A percentile compares a stretch with the other conserved stretches of the same genome.
Conservation (phyloP, 2,888 invertebrate species). For the Morinoia aosen region DNA sequence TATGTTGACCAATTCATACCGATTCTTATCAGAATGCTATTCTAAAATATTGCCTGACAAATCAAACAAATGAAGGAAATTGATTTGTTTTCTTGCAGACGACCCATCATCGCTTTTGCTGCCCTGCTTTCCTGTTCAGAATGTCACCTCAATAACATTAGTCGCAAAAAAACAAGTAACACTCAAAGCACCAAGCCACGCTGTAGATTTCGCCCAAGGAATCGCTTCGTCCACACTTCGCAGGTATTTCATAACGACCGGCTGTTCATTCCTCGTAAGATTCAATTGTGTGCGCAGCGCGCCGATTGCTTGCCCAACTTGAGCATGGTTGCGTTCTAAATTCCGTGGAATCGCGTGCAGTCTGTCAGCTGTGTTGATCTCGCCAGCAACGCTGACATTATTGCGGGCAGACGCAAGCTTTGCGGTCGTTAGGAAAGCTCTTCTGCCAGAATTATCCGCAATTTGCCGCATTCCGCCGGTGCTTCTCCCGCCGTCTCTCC, state of each 20-base stretch:
- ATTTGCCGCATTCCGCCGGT: slow-evolving; percentile 1
- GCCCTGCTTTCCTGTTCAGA: too few species aligned
- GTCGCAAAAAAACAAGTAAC: neutral
- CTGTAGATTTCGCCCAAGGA: neutral
- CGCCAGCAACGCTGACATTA: neutral
- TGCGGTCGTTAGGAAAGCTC: neutral
- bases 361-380: slow-evolving; percentile 18
- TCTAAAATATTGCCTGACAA: neutral
- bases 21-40: neutral
- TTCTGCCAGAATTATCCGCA: slow-evolving; percentile 29
- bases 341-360: neutral
- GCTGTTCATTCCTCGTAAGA: neutral
- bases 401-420: slow-evolving; percentile 2
- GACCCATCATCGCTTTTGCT: neutral
- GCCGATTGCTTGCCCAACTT: neutral
- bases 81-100: neutral
- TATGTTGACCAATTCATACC: neutral
- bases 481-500: neutral
- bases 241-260: neutral
- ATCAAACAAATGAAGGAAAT: neutral
- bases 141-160: neutral
- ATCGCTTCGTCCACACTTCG: neutral
- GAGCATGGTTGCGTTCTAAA: neutral
- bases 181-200: neutral
- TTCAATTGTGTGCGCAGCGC: neutral